A percentile compares a stretch with the other conserved stretches of the same genome.
These are phyloP conservation scores for Epiblema foenella DNA, from an alignment of 2,888 invertebrate genomes.

Conservation along the genomic window DNA sequence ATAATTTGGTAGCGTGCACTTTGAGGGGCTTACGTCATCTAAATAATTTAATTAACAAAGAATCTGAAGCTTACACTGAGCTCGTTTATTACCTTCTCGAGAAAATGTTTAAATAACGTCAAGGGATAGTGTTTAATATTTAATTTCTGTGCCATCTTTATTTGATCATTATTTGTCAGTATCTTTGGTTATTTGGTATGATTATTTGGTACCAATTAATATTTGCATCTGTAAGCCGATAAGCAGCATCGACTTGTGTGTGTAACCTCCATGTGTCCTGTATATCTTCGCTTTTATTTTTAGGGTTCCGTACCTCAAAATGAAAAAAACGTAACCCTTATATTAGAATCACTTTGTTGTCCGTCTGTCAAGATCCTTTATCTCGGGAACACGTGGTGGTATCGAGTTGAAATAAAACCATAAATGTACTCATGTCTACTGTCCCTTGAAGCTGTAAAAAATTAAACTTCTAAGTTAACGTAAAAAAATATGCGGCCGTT, in stretches of 20 bases:
- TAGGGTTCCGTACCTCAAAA: not conserved
- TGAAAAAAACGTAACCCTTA: too few relatives aligned
- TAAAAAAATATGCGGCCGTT: too few relatives aligned
- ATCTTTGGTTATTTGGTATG: too few relatives aligned
- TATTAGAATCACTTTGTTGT: too few relatives aligned
- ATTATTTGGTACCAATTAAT: not conserved
- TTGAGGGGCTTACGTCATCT: slow-evolving; percentile 66
- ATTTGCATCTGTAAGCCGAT: not conserved
- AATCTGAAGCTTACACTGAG: slow-evolving; percentile 57
- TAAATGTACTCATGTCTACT: too few relatives aligned
- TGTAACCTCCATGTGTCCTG: not conserved
- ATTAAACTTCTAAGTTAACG: too few relatives aligned
- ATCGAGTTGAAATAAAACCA: too few relatives aligned
- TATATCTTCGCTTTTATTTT: not conserved
- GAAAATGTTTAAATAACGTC: slow-evolving; percentile 48
- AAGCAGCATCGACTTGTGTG: not conserved
- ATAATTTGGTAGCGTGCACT: slow-evolving; percentile 70
- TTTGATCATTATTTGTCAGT: not conserved
- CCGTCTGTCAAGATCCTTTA: too few relatives aligned
- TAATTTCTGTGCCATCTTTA: not conserved
- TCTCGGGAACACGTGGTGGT: too few relatives aligned
- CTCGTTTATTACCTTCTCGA: slow-evolving; percentile 60
- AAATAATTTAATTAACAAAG: slow-evolving; percentile 73
- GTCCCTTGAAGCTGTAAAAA: too few relatives aligned
- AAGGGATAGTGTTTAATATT: slow-evolving; percentile 12